Evolutionary conservation across 2,797 vertebrate species (phyloP).

Genomic region (Acanthiza pusilla): DNA sequence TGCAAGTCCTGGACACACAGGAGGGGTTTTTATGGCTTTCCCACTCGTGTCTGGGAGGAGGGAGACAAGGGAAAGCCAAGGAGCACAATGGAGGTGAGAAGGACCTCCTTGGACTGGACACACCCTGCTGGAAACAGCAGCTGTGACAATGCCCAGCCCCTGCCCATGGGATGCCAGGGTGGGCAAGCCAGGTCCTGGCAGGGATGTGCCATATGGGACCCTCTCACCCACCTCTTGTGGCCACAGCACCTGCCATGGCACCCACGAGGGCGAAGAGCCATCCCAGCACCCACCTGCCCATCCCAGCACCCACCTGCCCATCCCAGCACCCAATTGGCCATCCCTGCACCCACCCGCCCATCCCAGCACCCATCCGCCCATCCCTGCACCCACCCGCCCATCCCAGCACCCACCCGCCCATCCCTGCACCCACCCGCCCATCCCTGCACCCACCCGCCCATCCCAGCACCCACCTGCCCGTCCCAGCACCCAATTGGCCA

Average conservation of each 20-base stretch:
- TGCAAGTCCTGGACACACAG: not conserved
- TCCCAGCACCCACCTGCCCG: not conserved
- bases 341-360: not conserved
- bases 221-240: not conserved
- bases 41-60: not conserved
- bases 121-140: not conserved
- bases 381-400: not conserved
- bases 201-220: not conserved
- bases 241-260: fast-evolving
- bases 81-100: not conserved
- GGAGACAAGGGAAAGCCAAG: not conserved
- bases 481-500: not conserved
- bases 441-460: not conserved
- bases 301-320: not conserved
- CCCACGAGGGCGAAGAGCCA: not conserved
- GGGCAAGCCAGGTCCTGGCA: not conserved
- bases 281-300: not conserved
- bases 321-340: too few species aligned
- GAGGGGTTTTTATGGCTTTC: not conserved
- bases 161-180: fast-evolving
- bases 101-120: fast-evolving
- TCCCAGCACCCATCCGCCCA: too few species aligned
- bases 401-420: not conserved
- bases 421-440: not conserved
- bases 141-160: not conserved